Evolutionary conservation across 2,113 vertebrate genomes (phyloP).

Genomic region (Eupsittula cactorum): DNA sequence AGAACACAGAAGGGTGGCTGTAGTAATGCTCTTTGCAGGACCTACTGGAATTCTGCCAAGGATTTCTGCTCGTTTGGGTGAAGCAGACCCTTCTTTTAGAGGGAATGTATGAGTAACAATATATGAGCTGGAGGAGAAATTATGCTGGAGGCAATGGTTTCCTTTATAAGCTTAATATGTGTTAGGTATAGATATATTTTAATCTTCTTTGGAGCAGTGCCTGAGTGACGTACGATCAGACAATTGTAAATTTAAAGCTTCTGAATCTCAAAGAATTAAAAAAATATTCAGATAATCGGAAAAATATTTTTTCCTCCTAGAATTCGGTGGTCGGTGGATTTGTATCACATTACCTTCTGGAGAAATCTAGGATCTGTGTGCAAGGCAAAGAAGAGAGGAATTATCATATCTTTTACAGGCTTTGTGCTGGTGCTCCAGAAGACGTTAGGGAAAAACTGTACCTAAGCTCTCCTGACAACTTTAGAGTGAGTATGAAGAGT

Average conservation of each 20-base stretch:
- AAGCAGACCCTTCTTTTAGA: not conserved
- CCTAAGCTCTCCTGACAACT: slow-evolving; percentile 90
- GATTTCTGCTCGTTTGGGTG: not conserved
- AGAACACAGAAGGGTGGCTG: not conserved
- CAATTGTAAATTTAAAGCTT: not conserved
- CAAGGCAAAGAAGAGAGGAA: slow-evolving; percentile 95
- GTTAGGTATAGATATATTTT: not conserved
- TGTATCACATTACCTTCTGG: slow-evolving; percentile 97
- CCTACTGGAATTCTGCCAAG: not conserved
- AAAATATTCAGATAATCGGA: not conserved
- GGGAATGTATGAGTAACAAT: not conserved
- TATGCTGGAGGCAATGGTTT: not conserved
- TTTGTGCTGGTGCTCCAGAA: slow-evolving; percentile 94
- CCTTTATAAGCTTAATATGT: not conserved
- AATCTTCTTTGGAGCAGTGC: not conserved
- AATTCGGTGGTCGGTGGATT: slow-evolving; percentile 94
- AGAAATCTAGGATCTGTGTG: slow-evolving; percentile 97
- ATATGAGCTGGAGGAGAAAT: not conserved
- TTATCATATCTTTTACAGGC: slow-evolving; percentile 97
- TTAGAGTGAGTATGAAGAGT: slow-evolving; percentile 84
- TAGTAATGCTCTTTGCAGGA: not conserved
- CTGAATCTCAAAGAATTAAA: not conserved
- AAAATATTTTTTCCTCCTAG: slow-evolving; percentile 72
- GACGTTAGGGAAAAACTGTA: slow-evolving; percentile 90
- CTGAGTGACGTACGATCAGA: not conserved